A percentile compares a stretch with the other conserved stretches of the same genome.
Evolutionary conservation across 92 coral and sea anemone genomes (phyloP).

Genomic region (Galaxea fascicularis): DNA sequence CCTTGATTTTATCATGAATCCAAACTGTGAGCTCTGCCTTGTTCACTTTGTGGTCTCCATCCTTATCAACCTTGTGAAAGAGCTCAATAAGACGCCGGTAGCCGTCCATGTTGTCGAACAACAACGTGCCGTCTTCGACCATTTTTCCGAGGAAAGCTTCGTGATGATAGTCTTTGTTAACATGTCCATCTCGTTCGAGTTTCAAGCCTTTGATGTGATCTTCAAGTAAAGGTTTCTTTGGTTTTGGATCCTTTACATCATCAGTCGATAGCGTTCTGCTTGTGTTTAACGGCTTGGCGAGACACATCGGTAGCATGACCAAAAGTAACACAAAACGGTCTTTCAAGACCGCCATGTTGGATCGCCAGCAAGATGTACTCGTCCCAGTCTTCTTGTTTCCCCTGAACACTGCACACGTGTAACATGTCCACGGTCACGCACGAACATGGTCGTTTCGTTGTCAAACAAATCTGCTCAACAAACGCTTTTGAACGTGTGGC

Average conservation of each 20-base stretch:
- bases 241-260: slow-evolving; percentile 36
- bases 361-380: neutral
- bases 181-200: slow-evolving; percentile 95
- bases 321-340: slow-evolving; percentile 15
- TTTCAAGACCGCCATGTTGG: slow-evolving; percentile 43
- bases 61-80: slow-evolving; percentile 92
- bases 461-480: no score
- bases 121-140: slow-evolving; percentile 83
- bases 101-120: slow-evolving; percentile 86
- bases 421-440: neutral
- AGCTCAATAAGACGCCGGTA: slow-evolving; percentile 90
- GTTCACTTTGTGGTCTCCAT: slow-evolving; percentile 83
- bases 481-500: no score
- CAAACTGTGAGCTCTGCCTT: slow-evolving; percentile 84
- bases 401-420: slow-evolving; percentile 1
- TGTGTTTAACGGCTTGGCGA: slow-evolving; percentile 33
- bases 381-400: slow-evolving; percentile 21
- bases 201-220: slow-evolving; percentile 93
- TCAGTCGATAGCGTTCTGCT: slow-evolving; percentile 26
- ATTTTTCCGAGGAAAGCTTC: slow-evolving; percentile 96
- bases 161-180: slow-evolving; percentile 92
- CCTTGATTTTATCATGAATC: slow-evolving; percentile 90
- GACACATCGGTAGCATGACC: neutral
- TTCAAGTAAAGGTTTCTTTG: slow-evolving; percentile 76
- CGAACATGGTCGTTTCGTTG: neutral